These are phyloP conservation scores for Petaurus breviceps DNA, from an alignment of 2,113 vertebrate genomes.

Conservation along the genomic window DNA sequence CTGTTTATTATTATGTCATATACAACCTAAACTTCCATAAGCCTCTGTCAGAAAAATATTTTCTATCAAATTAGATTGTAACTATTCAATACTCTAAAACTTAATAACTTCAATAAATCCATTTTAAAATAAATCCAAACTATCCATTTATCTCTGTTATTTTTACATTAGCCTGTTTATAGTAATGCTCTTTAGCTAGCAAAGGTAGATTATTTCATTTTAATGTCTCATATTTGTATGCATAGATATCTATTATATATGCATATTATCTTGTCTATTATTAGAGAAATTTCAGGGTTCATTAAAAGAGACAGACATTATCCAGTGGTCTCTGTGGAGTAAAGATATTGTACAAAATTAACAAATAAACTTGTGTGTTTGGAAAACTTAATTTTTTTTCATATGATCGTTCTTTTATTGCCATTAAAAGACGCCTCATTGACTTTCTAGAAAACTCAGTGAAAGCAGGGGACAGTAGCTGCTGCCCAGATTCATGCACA, in stretches of 20 bases:
- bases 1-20: background rate
- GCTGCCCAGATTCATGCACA: background rate
- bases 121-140: conserved; percentile 35
- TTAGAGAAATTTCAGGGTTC: conserved; percentile 45
- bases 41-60: conserved; percentile 49
- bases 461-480: background rate
- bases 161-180: conserved; percentile 41
- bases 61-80: conserved; percentile 42
- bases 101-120: conserved; percentile 31
- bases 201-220: conserved; percentile 41
- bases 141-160: conserved; percentile 25
- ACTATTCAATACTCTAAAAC: background rate
- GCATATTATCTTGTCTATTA: conserved; percentile 18
- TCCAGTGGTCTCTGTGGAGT: conserved; percentile 4
- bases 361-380: conserved; percentile 35
- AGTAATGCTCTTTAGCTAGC: conserved; percentile 49
- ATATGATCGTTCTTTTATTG: background rate
- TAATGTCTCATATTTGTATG: conserved; percentile 5
- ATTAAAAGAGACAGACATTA: conserved; percentile 35
- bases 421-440: background rate
- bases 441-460: background rate
- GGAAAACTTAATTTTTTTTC: conserved; percentile 43
- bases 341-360: conserved; percentile 30
- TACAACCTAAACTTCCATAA: background rate
- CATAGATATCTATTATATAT: background rate